A percentile compares a stretch with the other conserved stretches of the same genome.
Conservation (phyloP, 2,797 vertebrate genomes). For the Corythornis leucogaster region DNA sequence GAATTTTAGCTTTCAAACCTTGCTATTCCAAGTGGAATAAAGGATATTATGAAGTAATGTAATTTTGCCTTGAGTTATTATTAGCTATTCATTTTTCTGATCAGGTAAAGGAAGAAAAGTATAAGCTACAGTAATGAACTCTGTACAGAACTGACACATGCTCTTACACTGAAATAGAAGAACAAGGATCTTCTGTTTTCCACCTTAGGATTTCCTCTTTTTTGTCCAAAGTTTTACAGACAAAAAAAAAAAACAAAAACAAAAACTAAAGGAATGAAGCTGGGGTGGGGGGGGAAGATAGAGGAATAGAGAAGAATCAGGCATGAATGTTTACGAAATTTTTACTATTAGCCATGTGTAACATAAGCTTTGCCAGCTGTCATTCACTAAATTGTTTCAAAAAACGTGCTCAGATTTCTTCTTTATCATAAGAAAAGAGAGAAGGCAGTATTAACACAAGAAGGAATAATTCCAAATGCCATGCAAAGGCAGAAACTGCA, state of each 20-base stretch:
- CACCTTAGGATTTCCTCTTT: slow-evolving; percentile 60
- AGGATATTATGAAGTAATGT: slow-evolving; percentile 3
- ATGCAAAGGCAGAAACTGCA: not conserved
- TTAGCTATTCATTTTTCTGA: slow-evolving; percentile 40
- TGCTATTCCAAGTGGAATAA: slow-evolving; percentile 51
- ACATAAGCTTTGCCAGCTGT: not conserved
- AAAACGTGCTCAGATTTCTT: not conserved
- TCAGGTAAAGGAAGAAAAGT: not conserved
- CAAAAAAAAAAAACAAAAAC: not conserved
- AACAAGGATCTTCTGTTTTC: slow-evolving; percentile 21
- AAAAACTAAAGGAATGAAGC: slow-evolving; percentile 54
- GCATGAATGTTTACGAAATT: slow-evolving; percentile 47
- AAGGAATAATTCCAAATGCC: not conserved
- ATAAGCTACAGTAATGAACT: not conserved
- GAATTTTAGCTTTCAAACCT: not conserved
- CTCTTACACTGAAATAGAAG: not conserved
- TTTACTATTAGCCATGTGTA: not conserved
- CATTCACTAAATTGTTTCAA: not conserved
- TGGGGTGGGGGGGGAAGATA: not conserved
- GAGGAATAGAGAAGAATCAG: slow-evolving; percentile 25
- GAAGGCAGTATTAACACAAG: not conserved
- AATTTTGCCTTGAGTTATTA: slow-evolving; percentile 48
- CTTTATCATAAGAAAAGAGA: not conserved
- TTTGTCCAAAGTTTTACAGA: not conserved
- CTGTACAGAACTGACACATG: not conserved